phyloP scores from a whole-genome alignment of 1,140 invertebrate species.

The Pseudomyrmex gracilis region DNA sequence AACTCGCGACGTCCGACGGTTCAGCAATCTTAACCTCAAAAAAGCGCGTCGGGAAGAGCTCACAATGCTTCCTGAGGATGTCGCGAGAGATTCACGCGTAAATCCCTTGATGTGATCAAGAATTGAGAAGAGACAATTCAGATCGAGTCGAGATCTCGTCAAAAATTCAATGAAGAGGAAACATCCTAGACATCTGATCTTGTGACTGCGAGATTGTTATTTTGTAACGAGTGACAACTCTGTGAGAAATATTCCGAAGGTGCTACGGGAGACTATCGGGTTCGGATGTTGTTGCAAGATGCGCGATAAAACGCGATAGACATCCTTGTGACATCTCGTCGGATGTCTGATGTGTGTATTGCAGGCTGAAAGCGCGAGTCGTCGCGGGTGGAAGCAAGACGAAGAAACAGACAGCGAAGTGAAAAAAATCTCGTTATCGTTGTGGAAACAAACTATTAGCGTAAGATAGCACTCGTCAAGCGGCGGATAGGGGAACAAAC shows the following conservation, averaged over 20 bases:
- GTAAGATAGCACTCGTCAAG: constrained; percentile 77
- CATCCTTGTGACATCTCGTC: constrained; percentile 16
- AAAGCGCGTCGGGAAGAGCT: constrained; percentile 10
- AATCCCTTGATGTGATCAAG: neutral
- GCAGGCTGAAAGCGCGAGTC: constrained; percentile 23
- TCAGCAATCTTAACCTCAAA: constrained; percentile 9
- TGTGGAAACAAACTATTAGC: constrained; percentile 85
- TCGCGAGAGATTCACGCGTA: neutral
- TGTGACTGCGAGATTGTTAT: constrained; percentile 10
- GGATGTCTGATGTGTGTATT: constrained; percentile 1
- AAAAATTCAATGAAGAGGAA: neutral
- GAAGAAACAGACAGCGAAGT: constrained; percentile 9
- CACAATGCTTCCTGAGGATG: neutral
- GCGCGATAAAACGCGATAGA: constrained; percentile 3
- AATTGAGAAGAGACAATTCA: neutral
- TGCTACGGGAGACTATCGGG: neutral
- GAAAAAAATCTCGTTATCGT: constrained; percentile 76
- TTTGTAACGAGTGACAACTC: neutral
- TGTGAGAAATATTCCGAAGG: neutral
- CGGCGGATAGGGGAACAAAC: constrained; percentile 68
- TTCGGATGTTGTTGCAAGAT: neutral
- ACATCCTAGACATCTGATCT: neutral
- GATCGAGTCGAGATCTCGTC: neutral
- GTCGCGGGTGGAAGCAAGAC: constrained; percentile 27
- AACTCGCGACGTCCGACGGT: constrained; percentile 10